A percentile compares a stretch with the other conserved stretches of the same genome.
Evolutionary conservation across 2,888 invertebrate species (phyloP).

Genomic region (Steromphala cineraria): DNA sequence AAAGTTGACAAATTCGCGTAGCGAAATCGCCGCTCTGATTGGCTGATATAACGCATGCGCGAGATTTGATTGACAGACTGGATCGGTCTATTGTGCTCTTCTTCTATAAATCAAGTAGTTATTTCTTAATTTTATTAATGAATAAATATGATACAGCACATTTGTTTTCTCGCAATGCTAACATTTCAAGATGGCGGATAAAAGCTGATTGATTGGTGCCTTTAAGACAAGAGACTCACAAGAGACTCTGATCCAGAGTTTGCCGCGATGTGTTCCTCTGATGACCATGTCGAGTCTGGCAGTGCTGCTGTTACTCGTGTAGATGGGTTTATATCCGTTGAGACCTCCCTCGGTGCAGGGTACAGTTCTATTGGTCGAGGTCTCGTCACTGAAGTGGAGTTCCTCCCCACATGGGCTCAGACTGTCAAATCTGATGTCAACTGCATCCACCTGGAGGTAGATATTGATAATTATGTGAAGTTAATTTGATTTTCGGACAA

Average conservation of each 20-base stretch:
- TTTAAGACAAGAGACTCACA: background rate
- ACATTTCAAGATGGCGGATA: too few relatives aligned
- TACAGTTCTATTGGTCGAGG: background rate
- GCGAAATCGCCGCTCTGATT: too few relatives aligned
- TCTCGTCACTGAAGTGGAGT: background rate
- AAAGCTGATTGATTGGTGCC: too few relatives aligned
- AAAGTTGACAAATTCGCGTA: too few relatives aligned
- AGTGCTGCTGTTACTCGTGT: background rate
- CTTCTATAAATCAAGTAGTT: too few relatives aligned
- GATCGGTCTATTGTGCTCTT: too few relatives aligned
- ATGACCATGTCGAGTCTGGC: background rate
- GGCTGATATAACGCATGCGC: too few relatives aligned
- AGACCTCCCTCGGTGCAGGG: slow-evolving; percentile 3
- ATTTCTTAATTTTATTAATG: too few relatives aligned
- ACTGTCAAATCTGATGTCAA: slow-evolving; percentile 7
- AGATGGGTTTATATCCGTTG: background rate
- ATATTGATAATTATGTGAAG: background rate
- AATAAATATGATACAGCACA: too few relatives aligned
- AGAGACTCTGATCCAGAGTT: slow-evolving; percentile 16
- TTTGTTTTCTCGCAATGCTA: too few relatives aligned
- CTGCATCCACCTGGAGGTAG: background rate
- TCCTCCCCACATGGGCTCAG: background rate
- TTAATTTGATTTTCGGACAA: too few relatives aligned
- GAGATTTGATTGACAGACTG: too few relatives aligned
- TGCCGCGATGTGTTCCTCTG: background rate